Conservation (phyloP, 2,797 vertebrate species). For the Sebastes diaconus region DNA sequence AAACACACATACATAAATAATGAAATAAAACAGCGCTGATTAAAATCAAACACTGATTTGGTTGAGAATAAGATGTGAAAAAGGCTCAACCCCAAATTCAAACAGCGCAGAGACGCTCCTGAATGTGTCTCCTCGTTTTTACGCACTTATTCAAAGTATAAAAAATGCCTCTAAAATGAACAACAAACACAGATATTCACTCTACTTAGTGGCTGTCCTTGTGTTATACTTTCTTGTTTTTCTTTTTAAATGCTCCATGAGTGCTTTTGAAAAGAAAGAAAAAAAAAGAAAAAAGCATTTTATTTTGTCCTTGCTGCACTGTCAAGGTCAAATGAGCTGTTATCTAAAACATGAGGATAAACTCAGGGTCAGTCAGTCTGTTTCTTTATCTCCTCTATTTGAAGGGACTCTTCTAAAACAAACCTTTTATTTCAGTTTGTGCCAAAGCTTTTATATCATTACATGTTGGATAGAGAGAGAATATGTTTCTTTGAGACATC, state of each 20-base stretch:
- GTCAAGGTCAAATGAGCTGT: conserved; percentile 69
- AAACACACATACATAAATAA: background rate
- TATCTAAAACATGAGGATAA: conserved; percentile 66
- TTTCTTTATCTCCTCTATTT: conserved; percentile 52
- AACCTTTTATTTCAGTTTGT: conserved; percentile 13
- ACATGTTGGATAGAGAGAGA: background rate
- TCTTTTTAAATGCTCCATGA: background rate
- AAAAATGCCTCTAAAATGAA: conserved; percentile 5
- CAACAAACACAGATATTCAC: background rate
- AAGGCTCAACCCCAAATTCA: background rate
- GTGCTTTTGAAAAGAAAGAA: conserved; percentile 6
- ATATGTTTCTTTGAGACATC: background rate
- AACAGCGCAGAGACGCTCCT: background rate
- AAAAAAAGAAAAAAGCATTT: background rate
- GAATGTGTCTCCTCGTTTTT: background rate
- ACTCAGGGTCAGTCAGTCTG: conserved; percentile 62
- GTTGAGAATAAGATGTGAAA: background rate
- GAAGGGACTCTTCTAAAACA: conserved; percentile 41
- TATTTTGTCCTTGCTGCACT: conserved; percentile 61
- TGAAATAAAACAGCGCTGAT: background rate
- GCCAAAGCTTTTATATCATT: background rate
- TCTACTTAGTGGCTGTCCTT: background rate
- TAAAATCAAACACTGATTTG: background rate
- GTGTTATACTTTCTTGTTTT: background rate
- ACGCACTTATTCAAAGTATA: background rate